phyloP scores from a whole-genome alignment of 2,888 invertebrate species.

The Cremastinae sp. region DNA sequence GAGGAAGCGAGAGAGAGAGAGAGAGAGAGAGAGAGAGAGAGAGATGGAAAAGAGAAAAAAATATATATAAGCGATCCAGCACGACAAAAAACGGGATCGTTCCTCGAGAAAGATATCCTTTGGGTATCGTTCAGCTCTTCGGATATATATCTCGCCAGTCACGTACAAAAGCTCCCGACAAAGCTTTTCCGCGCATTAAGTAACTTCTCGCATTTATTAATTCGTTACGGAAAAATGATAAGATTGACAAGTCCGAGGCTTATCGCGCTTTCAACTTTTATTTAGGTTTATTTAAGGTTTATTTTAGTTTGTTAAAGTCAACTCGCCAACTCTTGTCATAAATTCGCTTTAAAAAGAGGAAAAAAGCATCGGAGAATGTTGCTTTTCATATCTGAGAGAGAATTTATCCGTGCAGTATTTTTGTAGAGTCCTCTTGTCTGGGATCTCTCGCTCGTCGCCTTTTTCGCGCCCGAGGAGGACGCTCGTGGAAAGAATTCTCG shows the following conservation, averaged over 20 bases:
- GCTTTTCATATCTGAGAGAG: slow-evolving; percentile 1
- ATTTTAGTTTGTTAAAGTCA: not conserved
- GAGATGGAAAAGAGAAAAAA: not conserved
- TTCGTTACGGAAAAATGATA: no score
- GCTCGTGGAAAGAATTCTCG: slow-evolving; percentile 27
- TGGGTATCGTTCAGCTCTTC: slow-evolving; percentile 7
- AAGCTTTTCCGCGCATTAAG: no score
- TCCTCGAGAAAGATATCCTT: not conserved
- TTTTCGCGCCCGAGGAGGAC: slow-evolving; percentile 7
- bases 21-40: slow-evolving; percentile 9
- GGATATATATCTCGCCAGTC: not conserved
- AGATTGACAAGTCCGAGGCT: not conserved
- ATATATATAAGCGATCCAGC: no score
- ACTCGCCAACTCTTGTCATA: not conserved
- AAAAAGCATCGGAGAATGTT: not conserved
- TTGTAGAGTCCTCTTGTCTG: slow-evolving; percentile 6
- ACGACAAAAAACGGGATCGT: slow-evolving; percentile 5
- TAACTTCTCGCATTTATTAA: no score
- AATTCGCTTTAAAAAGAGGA: not conserved
- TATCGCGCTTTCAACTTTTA: not conserved
- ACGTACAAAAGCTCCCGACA: not conserved
- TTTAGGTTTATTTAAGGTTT: not conserved
- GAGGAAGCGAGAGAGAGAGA: slow-evolving; percentile 26
- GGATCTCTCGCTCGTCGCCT: slow-evolving; percentile 8
- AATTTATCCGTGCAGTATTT: not conserved